Conservation (phyloP, 2,113 vertebrate genomes). For the Colinus virginianus region DNA sequence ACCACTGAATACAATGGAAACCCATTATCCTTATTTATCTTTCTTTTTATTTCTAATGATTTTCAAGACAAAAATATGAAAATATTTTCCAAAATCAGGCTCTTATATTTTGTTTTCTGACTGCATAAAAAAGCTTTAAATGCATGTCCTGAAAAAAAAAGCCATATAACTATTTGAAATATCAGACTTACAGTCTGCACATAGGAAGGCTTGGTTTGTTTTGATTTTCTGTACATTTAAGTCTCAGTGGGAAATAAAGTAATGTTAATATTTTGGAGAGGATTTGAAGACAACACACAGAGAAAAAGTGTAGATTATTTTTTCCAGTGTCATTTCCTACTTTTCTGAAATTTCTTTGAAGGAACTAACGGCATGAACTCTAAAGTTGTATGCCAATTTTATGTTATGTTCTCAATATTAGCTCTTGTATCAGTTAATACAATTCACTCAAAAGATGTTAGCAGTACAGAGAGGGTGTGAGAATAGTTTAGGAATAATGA, state of each 20-base stretch:
- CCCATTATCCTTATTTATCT: background rate
- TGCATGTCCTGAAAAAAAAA: background rate
- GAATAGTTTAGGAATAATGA: background rate
- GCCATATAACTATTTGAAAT: background rate
- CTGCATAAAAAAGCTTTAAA: background rate
- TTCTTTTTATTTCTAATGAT: background rate
- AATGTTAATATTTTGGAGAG: background rate
- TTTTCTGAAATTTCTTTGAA: background rate
- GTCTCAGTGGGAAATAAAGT: background rate
- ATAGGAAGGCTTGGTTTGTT: background rate
- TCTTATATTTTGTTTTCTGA: background rate
- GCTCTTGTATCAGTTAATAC: background rate
- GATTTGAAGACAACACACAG: background rate
- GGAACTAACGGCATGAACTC: slow-evolving; percentile 18
- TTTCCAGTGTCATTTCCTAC: background rate
- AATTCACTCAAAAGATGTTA: background rate
- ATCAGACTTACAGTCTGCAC: background rate
- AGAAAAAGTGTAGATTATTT: background rate
- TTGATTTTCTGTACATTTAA: background rate
- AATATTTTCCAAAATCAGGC: background rate
- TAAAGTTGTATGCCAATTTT: slow-evolving; percentile 12
- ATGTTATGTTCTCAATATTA: background rate
- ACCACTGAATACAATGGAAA: background rate
- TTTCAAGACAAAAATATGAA: background rate
- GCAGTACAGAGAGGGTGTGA: background rate